Conservation (phyloP, 2,888 invertebrate genomes). For the Lutraria lutraria region DNA sequence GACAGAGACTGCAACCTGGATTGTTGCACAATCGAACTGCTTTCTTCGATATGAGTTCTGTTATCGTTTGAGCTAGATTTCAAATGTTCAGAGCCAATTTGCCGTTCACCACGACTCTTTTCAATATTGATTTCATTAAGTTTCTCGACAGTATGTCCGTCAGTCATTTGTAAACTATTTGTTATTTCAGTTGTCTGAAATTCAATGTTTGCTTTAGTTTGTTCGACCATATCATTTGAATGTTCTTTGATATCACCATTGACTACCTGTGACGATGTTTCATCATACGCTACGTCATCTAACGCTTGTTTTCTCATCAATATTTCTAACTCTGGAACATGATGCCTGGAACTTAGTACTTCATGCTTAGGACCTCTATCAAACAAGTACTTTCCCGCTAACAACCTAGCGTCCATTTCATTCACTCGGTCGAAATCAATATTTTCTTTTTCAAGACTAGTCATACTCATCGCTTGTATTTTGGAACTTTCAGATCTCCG, state of each 20-base stretch:
- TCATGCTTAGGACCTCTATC: conserved; percentile 29
- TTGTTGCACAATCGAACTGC: not conserved
- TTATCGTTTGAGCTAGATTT: not conserved
- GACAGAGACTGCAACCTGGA: not conserved
- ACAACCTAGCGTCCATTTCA: conserved; percentile 50
- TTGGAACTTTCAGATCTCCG: conserved; percentile 8
- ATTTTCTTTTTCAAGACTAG: conserved; percentile 20
- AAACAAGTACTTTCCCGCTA: conserved; percentile 60
- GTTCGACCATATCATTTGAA: not conserved
- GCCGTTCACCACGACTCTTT: not conserved
- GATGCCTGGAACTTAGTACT: conserved; percentile 8
- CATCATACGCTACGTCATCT: conserved; percentile 7
- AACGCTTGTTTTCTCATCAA: conserved; percentile 38
- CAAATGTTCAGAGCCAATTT: not conserved
- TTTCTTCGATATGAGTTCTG: not conserved
- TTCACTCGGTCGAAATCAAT: conserved; percentile 27
- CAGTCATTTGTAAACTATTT: not conserved
- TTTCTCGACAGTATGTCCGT: not conserved
- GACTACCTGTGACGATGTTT: not conserved
- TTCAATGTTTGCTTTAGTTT: not conserved
- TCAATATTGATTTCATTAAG: conserved; percentile 41
- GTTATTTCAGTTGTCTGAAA: conserved; percentile 28
- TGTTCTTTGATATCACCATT: not conserved
- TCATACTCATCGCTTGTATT: not conserved
- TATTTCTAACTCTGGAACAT: conserved; percentile 35